Evolutionary conservation across 2,113 vertebrate genomes (phyloP).

Genomic region (Polyodon spathula): DNA sequence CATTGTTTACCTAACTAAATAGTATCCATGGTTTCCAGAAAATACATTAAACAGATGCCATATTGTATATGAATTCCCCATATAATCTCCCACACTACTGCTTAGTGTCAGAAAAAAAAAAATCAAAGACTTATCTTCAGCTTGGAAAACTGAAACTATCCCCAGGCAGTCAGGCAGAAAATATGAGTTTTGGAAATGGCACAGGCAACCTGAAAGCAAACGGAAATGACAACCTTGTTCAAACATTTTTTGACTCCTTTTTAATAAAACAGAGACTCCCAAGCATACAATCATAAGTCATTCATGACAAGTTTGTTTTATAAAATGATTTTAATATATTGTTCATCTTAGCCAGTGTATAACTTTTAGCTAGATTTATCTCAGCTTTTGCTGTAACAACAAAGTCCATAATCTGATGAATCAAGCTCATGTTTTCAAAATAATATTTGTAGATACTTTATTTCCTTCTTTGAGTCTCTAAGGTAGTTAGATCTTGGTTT

Average conservation of each 20-base stretch:
- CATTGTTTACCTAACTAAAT: conserved; percentile 1
- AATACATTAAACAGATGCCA: conserved; percentile 1
- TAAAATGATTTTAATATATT: background rate
- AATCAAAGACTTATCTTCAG: conserved; percentile 5
- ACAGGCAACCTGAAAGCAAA: background rate
- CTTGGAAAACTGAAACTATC: conserved; percentile 3
- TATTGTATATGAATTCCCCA: conserved; percentile 1
- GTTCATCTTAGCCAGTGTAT: background rate
- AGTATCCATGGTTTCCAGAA: background rate
- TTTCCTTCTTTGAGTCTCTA: too few species aligned
- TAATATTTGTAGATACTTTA: too few species aligned
- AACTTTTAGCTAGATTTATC: background rate
- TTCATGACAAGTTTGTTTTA: background rate
- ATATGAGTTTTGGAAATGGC: conserved; percentile 2
- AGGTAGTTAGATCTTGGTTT: too few species aligned
- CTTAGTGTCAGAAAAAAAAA: background rate
- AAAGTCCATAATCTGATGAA: background rate
- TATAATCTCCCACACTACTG: background rate
- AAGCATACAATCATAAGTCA: background rate
- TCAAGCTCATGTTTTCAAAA: too few species aligned
- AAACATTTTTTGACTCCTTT: background rate
- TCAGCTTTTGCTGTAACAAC: background rate
- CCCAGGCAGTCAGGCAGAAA: background rate
- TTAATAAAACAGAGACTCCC: background rate
- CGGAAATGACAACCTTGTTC: background rate